Percentiles rank a stretch among this genome's conserved stretches.
phyloP scores from a whole-genome alignment of 2,797 vertebrate species.

The Pipistrellus pipistrellus region DNA sequence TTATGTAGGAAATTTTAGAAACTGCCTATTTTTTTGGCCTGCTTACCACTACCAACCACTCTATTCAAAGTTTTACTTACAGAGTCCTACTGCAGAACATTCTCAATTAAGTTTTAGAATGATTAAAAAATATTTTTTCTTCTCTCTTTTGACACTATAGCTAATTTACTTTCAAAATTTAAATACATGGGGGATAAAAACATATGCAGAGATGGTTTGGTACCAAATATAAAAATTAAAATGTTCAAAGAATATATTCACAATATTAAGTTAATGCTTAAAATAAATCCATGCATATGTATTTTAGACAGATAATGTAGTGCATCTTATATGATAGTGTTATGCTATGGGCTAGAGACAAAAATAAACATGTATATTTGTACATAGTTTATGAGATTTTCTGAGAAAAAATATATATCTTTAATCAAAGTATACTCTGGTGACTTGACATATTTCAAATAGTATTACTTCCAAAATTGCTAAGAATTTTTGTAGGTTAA shows the following conservation, averaged over 20 bases:
- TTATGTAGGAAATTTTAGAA: slow-evolving; percentile 13
- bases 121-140: slow-evolving; percentile 19
- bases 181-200: background rate
- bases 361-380: background rate
- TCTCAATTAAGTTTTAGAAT: slow-evolving; percentile 61
- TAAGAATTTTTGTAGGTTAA: background rate
- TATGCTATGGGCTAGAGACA: background rate
- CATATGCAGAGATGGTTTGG: background rate
- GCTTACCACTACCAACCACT: background rate
- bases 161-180: slow-evolving; percentile 8
- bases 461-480: slow-evolving; percentile 9
- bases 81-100: background rate
- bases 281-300: background rate
- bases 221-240: slow-evolving; percentile 7
- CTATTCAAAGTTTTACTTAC: background rate
- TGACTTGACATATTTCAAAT: background rate
- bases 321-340: background rate
- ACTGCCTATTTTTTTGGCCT: background rate
- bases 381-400: background rate
- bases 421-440: background rate
- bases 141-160: background rate
- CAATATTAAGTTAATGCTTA: background rate
- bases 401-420: background rate
- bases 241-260: background rate
- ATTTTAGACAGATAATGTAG: background rate